These are phyloP conservation scores for Caenorhabditis panamensis DNA, from an alignment of 2,888 invertebrate species.

Conservation along the genomic window DNA sequence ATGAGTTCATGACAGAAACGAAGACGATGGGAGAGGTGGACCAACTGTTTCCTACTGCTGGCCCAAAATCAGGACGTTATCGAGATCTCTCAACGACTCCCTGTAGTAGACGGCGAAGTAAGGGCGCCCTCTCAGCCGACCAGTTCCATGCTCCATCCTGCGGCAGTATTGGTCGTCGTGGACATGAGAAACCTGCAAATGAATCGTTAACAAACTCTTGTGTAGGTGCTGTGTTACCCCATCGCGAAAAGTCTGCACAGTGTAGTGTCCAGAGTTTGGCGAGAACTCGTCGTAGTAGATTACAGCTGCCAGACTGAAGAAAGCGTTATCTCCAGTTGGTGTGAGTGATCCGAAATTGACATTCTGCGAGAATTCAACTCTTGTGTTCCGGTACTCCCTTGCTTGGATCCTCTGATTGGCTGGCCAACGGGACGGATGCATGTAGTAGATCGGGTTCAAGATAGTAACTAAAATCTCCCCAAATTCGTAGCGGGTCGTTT, in stretches of 20 bases:
- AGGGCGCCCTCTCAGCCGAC: not conserved
- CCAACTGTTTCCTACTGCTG: no score
- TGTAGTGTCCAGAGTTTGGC: not conserved
- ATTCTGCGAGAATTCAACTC: not conserved
- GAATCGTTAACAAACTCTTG: not conserved
- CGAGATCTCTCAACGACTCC: not conserved
- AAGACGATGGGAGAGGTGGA: no score
- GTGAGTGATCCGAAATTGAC: not conserved
- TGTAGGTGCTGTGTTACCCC: not conserved
- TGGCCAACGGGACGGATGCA: not conserved
- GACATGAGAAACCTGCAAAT: not conserved
- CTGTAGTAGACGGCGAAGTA: constrained; percentile 23
- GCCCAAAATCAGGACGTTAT: not conserved
- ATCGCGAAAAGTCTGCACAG: not conserved
- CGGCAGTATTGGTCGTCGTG: not conserved
- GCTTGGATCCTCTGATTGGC: not conserved
- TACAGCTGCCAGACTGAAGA: not conserved
- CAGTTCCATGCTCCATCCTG: not conserved
- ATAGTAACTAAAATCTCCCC: not conserved
- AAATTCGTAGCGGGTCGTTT: not conserved
- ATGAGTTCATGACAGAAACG: no score
- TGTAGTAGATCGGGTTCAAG: not conserved
- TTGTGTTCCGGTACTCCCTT: not conserved
- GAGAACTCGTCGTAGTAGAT: not conserved
- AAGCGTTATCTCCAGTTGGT: not conserved